A percentile compares a stretch with the other conserved stretches of the same genome.
Evolutionary conservation across 2,113 vertebrate genomes (phyloP).

Genomic region (Gila orcuttii): DNA sequence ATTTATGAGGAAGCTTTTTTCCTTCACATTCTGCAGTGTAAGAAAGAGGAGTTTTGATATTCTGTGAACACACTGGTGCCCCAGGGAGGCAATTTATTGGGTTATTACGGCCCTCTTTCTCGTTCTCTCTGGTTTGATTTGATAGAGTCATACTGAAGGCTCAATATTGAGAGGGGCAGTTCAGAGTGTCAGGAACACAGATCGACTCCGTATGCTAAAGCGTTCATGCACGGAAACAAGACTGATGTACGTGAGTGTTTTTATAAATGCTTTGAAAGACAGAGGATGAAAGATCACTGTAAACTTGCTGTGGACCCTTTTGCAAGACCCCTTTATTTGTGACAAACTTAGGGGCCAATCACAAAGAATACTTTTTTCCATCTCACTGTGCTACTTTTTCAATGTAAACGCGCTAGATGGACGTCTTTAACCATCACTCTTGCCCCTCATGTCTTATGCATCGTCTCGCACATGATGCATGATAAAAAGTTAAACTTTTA

Average conservation of each 20-base stretch:
- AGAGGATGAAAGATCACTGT: neutral
- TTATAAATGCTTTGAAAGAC: constrained; percentile 19
- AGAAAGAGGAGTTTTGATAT: constrained; percentile 62
- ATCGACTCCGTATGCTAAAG: neutral
- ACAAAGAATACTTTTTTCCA: too few relatives aligned
- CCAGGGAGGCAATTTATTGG: constrained; percentile 66
- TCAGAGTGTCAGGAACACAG: constrained; percentile 47
- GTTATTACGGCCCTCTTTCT: constrained; percentile 58
- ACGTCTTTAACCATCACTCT: too few relatives aligned
- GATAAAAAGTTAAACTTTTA: too few relatives aligned
- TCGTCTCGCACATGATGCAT: too few relatives aligned
- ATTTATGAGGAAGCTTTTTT: constrained; percentile 24
- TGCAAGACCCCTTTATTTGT: neutral
- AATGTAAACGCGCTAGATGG: too few relatives aligned
- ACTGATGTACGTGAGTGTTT: neutral
- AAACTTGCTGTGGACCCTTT: neutral
- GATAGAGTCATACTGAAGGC: constrained; percentile 56
- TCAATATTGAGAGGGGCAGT: constrained; percentile 43
- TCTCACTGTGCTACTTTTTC: too few relatives aligned
- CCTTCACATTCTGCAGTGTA: neutral
- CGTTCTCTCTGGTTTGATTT: constrained; percentile 48
- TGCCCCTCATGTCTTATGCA: too few relatives aligned
- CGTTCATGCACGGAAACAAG: neutral
- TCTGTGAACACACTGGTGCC: constrained; percentile 60
- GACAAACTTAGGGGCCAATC: neutral